Base-by-base conservation (phyloP, 2,888 invertebrate genomes). In the Leucophenga maculata region DNA sequence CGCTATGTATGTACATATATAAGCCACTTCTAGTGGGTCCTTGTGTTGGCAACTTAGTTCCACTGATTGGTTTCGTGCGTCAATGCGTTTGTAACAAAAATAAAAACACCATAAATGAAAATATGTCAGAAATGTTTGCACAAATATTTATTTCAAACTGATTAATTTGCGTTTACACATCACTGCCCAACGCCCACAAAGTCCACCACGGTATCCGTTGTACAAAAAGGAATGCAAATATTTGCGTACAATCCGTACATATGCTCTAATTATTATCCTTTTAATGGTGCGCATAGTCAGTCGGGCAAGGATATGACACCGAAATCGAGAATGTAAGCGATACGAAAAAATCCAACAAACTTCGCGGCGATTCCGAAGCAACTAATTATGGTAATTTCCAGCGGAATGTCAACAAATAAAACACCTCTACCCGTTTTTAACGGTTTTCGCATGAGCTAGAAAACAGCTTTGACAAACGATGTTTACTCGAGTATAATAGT, bases 371-470 rank as follows among this genome's bases (percentile, higher is more conserved):
- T 67, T 78, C 69, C 72, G 72, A 80, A 84, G 80, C 85, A 86
- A 86, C 84, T 84, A 84, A 84, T 84, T 84, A 86, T 83, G 84
- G 86, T 86, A 86, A 86, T 86, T 86, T 82, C 71, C 78, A 67
- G 76, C 75, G 77, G 77, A 86, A 84, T 86, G 84, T 86, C 84
- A 86, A 86, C 85, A 84, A 84, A 84, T 78, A 85, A 79, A 84
- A 67, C 73, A 73, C 80, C 77, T 74, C 68, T 73, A 70, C 65
- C 69, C 72, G 62, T 66, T 48, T 48, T 48, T 48, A 48, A n/a
- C n/a, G n/a, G n/a, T n/a, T n/a, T n/a, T n/a, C n/a, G n/a, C n/a
- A n/a, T n/a, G n/a, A n/a, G n/a, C n/a, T n/a, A n/a, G n/a, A n/a
- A n/a, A n/a, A n/a, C 62, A 13, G 77, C 72, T 72, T 76, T 80